Base-by-base conservation (phyloP, 2,113 vertebrate species). In the Microcebus ravelobensis region DNA sequence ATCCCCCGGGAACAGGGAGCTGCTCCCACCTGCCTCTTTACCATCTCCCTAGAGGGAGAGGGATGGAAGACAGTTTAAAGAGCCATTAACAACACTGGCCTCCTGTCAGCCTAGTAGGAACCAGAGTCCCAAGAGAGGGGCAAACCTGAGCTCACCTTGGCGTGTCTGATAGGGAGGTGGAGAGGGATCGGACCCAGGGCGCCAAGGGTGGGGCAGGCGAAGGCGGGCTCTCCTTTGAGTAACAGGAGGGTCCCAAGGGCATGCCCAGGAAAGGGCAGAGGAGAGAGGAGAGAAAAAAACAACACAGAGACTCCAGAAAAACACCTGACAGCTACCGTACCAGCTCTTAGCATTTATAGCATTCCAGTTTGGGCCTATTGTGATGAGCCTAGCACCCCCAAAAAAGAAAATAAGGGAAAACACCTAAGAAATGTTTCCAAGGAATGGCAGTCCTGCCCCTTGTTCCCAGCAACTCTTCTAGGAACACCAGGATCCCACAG, bases 371-470 rank as follows among this genome's bases (percentile, higher is more conserved):
- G 52, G 20, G 88, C 74, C 52, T 76, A 6, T 23, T 59, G 39
- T 27, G 39, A 29, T 59, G 31, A 90, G 68, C 20, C 74, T 39
- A 70, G 52, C 14, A 76, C 36, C 29, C 83, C 10, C 77, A 68
- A 68, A 63, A 83, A 63, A 45, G 34, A 23, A 94, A 70, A 91
- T 15, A 5, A 36, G 94, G 21, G 27, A n/a, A 90, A 92, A 23
- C 71, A 31, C 25, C n/a, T 7, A 34, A 84, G 45, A 39, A 73
- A 65, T 34, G n/a, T 89, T 67, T 29, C 81, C 0, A 0, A n/a
- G 48, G 68, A 80, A 67, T 21, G 31, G 18, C 31, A 71, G 42
- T 36, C 17, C 18, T 81, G 29, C 17, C 31, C 14, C 25, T 48
- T 25, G 3, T 76, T 65, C 42, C 4, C 7, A 29, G 91, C 59